phyloP scores from a whole-genome alignment of 1,140 invertebrate species.

The Drosophila tropicalis region DNA sequence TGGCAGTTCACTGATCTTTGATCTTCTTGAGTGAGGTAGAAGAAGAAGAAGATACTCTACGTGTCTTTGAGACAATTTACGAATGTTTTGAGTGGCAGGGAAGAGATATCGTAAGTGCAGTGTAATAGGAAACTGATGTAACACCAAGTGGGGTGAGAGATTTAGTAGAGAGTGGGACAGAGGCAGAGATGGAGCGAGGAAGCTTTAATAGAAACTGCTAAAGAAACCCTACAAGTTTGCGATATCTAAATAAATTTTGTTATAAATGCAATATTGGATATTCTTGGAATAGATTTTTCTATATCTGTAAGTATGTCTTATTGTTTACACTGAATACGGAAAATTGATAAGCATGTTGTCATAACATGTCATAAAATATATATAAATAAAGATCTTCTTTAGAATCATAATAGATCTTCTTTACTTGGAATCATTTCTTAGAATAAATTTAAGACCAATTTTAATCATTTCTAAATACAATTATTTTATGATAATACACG shows the following conservation, averaged over 20 bases:
- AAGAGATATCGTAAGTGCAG: slow-evolving; percentile 19
- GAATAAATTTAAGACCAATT: no score
- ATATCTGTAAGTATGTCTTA: no score
- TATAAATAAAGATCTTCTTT: no score
- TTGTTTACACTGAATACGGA: no score
- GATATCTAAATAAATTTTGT: not conserved
- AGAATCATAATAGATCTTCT: no score
- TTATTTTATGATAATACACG: no score
- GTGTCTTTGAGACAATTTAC: slow-evolving; percentile 53
- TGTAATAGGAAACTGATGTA: slow-evolving; percentile 1
- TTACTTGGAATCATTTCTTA: no score
- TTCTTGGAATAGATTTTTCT: no score
- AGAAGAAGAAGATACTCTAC: not conserved
- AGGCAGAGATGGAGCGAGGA: not conserved
- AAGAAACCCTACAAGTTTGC: not conserved
- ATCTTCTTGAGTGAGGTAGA: slow-evolving; percentile 1
- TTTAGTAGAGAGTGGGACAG: not conserved
- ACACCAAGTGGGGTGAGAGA: not conserved
- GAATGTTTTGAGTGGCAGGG: slow-evolving; percentile 31
- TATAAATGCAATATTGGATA: no score
- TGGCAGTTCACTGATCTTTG: slow-evolving; percentile 67
- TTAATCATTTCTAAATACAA: no score
- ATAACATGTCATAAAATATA: no score
- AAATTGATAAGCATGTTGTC: no score
- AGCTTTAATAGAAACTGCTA: not conserved